These are phyloP conservation scores for Subacronicta megacephala DNA, from an alignment of 2,888 invertebrate genomes.

Conservation along the genomic window DNA sequence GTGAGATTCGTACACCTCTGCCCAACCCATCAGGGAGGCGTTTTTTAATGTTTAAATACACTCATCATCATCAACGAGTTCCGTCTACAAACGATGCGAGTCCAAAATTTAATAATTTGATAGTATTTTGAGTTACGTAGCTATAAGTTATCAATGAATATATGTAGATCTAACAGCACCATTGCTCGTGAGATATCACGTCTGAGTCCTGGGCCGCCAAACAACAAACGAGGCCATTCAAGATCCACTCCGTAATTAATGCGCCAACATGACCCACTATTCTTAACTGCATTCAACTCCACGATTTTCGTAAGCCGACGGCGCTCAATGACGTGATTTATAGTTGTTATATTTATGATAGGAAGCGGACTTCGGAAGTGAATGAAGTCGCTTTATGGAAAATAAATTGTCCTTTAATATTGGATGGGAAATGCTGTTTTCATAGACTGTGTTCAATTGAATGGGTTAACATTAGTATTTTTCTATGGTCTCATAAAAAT, in stretches of 20 bases:
- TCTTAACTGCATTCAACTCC: slow-evolving; percentile 22
- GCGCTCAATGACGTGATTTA: slow-evolving; percentile 39
- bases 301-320: slow-evolving; percentile 25
- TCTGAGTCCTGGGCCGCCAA: not conserved
- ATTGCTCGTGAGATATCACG: slow-evolving; percentile 10
- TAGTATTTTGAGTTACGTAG: too few species aligned
- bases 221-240: slow-evolving; percentile 2
- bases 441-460: not conserved
- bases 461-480: not conserved
- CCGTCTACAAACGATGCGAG: too few species aligned
- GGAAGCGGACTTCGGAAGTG: slow-evolving; percentile 18
- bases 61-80: too few species aligned
- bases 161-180: slow-evolving; percentile 1
- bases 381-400: slow-evolving; percentile 12
- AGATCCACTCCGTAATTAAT: slow-evolving; percentile 31
- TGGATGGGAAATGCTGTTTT: not conserved
- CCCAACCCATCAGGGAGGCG: too few species aligned
- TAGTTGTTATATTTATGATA: slow-evolving; percentile 8
- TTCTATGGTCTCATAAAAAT: too few species aligned
- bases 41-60: too few species aligned
- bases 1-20: too few species aligned
- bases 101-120: too few species aligned
- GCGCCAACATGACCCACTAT: slow-evolving; percentile 18
- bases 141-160: not conserved
- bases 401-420: slow-evolving; percentile 9